phyloP scores from a whole-genome alignment of 2,113 vertebrate genomes.

The Gopherus evgoodei region DNA sequence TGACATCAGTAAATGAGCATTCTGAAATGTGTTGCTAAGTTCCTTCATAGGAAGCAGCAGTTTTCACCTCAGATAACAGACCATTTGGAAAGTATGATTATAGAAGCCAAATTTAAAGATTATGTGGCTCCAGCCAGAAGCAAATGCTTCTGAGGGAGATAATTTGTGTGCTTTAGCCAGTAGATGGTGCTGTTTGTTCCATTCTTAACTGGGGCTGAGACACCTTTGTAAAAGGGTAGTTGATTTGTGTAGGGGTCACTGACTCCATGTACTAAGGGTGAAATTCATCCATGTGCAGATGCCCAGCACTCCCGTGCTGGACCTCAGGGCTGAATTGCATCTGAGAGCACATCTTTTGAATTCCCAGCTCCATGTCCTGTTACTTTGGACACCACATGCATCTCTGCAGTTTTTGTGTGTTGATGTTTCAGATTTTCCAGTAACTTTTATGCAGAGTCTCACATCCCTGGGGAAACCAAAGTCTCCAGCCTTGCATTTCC shows the following conservation, averaged over 20 bases:
- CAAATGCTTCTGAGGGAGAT: neutral
- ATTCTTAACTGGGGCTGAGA: neutral
- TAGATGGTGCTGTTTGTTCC: neutral
- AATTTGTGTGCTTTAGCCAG: neutral
- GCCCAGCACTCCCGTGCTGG: neutral
- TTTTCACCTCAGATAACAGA: neutral
- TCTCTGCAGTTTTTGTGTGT: neutral
- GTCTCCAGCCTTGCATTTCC: neutral
- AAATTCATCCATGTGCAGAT: neutral
- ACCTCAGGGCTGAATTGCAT: neutral
- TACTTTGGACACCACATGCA: neutral
- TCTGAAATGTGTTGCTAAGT: neutral
- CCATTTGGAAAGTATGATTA: neutral
- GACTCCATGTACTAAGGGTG: neutral
- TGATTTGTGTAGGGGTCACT: neutral
- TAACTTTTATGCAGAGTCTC: neutral
- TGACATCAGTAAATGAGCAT: neutral
- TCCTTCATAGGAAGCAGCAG: neutral
- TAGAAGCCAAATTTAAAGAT: neutral
- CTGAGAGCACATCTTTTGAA: neutral
- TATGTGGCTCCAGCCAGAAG: neutral
- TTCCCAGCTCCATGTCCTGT: neutral
- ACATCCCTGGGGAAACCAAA: neutral
- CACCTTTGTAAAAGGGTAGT: neutral
- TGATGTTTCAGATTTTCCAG: neutral